phyloP scores from a whole-genome alignment of 2,888 invertebrate species.

The Cerastis leucographa region DNA sequence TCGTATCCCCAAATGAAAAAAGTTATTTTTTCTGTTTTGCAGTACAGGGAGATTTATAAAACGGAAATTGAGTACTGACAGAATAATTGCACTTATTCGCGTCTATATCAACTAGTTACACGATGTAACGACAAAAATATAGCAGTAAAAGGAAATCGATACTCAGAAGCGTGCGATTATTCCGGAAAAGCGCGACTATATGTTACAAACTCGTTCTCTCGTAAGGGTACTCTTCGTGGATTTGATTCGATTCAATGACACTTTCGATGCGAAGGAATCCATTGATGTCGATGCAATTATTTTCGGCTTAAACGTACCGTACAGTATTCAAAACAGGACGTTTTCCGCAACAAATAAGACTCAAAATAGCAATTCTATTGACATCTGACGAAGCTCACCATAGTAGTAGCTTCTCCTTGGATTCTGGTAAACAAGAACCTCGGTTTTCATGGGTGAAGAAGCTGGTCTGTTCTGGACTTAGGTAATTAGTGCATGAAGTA shows the following conservation, averaged over 20 bases:
- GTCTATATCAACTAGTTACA: constrained; percentile 4
- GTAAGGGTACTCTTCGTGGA: constrained; percentile 24
- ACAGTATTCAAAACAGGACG: neutral
- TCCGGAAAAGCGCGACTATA: constrained; percentile 55
- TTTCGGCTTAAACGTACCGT: constrained; percentile 36
- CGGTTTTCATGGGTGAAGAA: constrained; percentile 14
- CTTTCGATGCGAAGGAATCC: constrained; percentile 23
- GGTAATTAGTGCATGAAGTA: constrained; percentile 48
- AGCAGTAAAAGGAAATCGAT: constrained; percentile 58
- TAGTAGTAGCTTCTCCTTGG: neutral
- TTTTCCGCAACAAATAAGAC: constrained; percentile 27
- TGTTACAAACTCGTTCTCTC: constrained; percentile 41
- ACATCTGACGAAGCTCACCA: constrained; percentile 5
- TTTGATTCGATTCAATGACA: constrained; percentile 46
- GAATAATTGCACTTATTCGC: constrained; percentile 15
- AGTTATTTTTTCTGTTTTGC: neutral
- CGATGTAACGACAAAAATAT: constrained; percentile 30
- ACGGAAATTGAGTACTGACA: neutral
- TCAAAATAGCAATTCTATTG: constrained; percentile 16
- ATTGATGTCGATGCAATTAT: constrained; percentile 45
- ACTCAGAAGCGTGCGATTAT: constrained; percentile 48
- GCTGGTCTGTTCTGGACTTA: constrained; percentile 6
- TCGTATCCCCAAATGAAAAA: neutral
- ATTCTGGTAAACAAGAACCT: neutral
- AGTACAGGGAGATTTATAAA: neutral